Conservation (phyloP, 2,888 invertebrate species). For the Bruchidius siliquastri region DNA sequence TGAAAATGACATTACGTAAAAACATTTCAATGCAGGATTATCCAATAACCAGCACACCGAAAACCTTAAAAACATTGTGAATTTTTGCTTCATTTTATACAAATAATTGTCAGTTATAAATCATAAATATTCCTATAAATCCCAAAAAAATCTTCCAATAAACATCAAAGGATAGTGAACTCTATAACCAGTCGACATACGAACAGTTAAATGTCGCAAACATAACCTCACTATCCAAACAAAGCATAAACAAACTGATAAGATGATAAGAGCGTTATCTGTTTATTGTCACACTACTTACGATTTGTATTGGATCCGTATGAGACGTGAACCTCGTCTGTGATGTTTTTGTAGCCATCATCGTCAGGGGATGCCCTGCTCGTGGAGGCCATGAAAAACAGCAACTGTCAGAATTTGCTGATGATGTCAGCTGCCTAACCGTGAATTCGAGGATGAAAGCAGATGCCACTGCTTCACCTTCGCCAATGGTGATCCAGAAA, state of each 20-base stretch:
- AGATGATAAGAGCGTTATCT: slow-evolving; percentile 1
- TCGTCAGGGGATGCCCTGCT: slow-evolving; percentile 49
- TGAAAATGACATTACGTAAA: neutral
- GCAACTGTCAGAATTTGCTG: slow-evolving; percentile 17
- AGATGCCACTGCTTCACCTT: neutral
- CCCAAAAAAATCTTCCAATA: neutral
- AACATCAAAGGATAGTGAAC: neutral
- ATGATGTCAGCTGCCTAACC: neutral
- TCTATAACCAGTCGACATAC: neutral
- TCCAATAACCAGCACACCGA: neutral
- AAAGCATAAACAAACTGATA: neutral
- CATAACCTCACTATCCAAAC: neutral
- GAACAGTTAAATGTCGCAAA: neutral
- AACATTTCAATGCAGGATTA: neutral
- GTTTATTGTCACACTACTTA: slow-evolving; percentile 41
- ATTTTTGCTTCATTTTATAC: neutral
- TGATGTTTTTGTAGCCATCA: slow-evolving; percentile 62
- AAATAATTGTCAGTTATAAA: neutral
- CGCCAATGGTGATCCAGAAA: neutral
- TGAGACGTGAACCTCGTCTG: slow-evolving; percentile 53
- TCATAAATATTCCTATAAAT: neutral
- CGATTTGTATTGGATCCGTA: slow-evolving; percentile 61
- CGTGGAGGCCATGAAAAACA: slow-evolving; percentile 28
- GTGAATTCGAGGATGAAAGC: neutral
- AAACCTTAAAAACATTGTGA: neutral